Evolutionary conservation across 2,113 vertebrate genomes (phyloP).

Genomic region (Lipotes vexillifer): DNA sequence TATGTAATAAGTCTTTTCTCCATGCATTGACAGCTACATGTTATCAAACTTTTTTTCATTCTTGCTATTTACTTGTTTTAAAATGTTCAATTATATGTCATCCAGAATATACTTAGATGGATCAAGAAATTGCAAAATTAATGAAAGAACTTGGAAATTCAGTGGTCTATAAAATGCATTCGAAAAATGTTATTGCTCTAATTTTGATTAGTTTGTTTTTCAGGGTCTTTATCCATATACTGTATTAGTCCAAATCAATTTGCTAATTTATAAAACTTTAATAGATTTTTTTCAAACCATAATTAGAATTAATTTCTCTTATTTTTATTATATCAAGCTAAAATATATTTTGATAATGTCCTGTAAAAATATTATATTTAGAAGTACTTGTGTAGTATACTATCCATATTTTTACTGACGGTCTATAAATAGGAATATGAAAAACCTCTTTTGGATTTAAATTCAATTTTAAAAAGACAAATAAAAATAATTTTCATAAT

Average conservation of each 20-base stretch:
- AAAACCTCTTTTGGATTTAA: not conserved
- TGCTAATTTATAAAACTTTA: not conserved
- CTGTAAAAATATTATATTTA: not conserved
- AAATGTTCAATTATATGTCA: not conserved
- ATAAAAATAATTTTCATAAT: not conserved
- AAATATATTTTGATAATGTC: not conserved
- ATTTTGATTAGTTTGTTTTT: not conserved
- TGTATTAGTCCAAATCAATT: not conserved
- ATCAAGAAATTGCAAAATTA: slow-evolving; percentile 45
- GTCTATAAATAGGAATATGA: not conserved
- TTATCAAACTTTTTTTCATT: slow-evolving; percentile 57
- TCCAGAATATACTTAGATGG: not conserved
- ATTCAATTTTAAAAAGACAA: not conserved
- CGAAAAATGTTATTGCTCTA: not conserved
- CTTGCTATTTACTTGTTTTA: slow-evolving; percentile 34
- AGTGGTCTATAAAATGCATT: not conserved
- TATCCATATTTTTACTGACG: not conserved
- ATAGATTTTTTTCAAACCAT: not conserved
- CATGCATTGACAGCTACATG: slow-evolving; percentile 44
- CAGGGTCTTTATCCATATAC: not conserved
- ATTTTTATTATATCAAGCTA: not conserved
- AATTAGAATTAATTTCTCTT: not conserved
- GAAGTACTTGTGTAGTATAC: not conserved
- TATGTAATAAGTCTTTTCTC: slow-evolving; percentile 61
- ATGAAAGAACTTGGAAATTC: slow-evolving; percentile 35